phyloP scores from a whole-genome alignment of 2,113 vertebrate genomes.

The Protomyctophum bolini region DNA sequence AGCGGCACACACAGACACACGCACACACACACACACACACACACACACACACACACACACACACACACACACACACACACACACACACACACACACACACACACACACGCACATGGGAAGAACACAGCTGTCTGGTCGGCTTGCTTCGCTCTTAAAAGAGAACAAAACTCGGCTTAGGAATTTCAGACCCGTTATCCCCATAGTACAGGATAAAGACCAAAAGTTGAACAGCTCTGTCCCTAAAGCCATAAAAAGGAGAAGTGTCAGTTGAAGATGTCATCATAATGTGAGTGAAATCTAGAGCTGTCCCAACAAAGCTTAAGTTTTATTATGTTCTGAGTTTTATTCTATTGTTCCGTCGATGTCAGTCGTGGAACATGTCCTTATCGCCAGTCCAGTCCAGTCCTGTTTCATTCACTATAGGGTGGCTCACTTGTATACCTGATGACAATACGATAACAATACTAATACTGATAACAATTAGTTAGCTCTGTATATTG shows the following conservation, averaged over 20 bases:
- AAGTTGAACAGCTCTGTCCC: not conserved
- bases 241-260: not conserved
- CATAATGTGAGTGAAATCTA: too few relatives aligned
- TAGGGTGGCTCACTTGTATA: not conserved
- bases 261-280: not conserved
- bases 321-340: too few relatives aligned
- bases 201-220: too few relatives aligned
- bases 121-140: constrained; percentile 32
- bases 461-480: too few relatives aligned
- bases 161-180: constrained; percentile 19
- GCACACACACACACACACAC: too few relatives aligned
- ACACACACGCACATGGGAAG: not conserved
- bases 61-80: too few relatives aligned
- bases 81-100: too few relatives aligned
- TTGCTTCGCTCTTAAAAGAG: constrained; percentile 20
- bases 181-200: constrained; percentile 10
- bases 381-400: not conserved
- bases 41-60: too few relatives aligned
- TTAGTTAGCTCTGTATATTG: too few relatives aligned
- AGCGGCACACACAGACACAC: too few relatives aligned
- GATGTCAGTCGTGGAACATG: not conserved
- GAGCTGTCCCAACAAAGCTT: too few relatives aligned
- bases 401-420: not conserved
- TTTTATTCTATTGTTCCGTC: not conserved
- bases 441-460: not conserved